Conservation (phyloP, 2,888 invertebrate species). For the Rotaria macrura region DNA sequence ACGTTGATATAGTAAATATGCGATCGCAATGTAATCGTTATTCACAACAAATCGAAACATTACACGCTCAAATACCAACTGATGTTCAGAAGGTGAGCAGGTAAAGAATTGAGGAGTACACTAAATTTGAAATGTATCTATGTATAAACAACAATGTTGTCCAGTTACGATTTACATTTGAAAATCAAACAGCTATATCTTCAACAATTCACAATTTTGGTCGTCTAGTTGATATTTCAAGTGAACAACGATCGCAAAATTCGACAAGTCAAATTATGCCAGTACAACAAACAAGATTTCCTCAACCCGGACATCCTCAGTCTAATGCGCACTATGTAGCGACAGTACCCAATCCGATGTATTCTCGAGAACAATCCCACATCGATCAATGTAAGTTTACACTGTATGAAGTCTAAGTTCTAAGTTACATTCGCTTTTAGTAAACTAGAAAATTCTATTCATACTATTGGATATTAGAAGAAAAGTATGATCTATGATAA, state of each 20-base stretch:
- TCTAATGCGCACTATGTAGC: neutral
- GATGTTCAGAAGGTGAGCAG: conserved; percentile 15
- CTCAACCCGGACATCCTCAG: neutral
- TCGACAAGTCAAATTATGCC: neutral
- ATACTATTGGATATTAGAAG: too few relatives aligned
- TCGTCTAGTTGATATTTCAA: neutral
- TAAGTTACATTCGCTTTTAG: too few relatives aligned
- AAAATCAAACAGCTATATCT: neutral
- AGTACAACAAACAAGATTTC: neutral
- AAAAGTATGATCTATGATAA: too few relatives aligned
- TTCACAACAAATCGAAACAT: neutral
- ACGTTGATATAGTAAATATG: conserved; percentile 41
- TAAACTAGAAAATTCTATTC: too few relatives aligned
- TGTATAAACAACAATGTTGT: neutral
- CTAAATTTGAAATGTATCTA: neutral
- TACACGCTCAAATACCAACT: neutral
- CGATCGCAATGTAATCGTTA: conserved; percentile 32
- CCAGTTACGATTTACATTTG: neutral
- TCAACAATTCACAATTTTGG: neutral
- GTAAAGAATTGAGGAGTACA: neutral
- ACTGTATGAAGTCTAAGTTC: neutral
- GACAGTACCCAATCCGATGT: neutral
- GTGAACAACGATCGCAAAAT: neutral
- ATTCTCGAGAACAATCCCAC: neutral
- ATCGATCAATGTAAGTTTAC: neutral